These are phyloP conservation scores for Bucco capensis DNA, from an alignment of 2,113 vertebrate genomes.

Conservation along the genomic window DNA sequence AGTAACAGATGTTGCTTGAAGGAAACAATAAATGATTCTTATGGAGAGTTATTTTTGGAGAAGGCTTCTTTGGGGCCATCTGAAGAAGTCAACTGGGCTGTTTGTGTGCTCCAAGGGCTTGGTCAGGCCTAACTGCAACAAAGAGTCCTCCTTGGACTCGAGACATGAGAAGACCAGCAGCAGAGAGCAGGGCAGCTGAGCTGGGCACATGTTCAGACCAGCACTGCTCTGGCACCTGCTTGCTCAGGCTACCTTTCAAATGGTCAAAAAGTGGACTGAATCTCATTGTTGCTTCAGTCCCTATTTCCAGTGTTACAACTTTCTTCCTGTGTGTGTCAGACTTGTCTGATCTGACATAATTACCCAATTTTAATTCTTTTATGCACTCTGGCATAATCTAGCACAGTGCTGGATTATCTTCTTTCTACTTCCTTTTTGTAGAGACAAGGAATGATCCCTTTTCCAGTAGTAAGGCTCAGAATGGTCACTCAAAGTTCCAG, in stretches of 20 bases:
- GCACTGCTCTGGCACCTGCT: background rate
- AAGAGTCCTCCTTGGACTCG: background rate
- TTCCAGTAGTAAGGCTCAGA: background rate
- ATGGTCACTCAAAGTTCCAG: background rate
- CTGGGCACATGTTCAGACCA: background rate
- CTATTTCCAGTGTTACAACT: background rate
- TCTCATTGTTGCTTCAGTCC: background rate
- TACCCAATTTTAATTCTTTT: background rate
- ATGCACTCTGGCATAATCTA: background rate
- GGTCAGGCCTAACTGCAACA: background rate
- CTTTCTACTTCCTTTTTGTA: background rate
- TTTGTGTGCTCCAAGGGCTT: no score
- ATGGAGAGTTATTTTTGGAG: background rate
- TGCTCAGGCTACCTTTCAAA: background rate
- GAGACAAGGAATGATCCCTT: background rate
- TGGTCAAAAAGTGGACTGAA: background rate
- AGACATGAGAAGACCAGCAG: background rate
- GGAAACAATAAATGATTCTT: background rate
- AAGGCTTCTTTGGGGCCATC: background rate
- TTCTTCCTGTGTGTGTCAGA: background rate
- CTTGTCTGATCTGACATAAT: background rate
- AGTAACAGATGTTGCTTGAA: constrained; percentile 28
- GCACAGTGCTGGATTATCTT: background rate
- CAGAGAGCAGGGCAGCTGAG: background rate
- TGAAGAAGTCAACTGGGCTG: background rate